Evolutionary conservation across 2,888 invertebrate genomes (phyloP), one percentile per base, ranked within the genome.

Genomic region (Hyles lineata): DNA sequence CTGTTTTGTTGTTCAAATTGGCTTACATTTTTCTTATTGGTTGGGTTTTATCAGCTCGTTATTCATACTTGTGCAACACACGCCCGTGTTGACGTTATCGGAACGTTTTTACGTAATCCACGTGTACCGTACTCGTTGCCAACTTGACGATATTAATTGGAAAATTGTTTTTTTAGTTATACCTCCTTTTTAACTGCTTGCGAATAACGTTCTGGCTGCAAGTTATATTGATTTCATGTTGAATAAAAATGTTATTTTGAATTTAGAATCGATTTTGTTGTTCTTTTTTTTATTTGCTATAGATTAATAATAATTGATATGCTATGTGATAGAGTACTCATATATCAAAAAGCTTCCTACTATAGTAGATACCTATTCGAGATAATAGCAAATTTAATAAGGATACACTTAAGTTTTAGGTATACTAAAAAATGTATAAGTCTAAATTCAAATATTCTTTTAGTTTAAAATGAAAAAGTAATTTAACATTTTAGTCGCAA

Each of bases 31-130:
- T 72, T 63, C 72, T 55, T 70, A 72, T 70, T 72, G 59, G 60
- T 21, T 25, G n/a, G 60, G 43, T 50, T 76, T 81, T 79, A 80
- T 80, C 81, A 72, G 52, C 72, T 71, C 74, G 76, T 78, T 79
- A 78, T 75, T 78, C 76, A 78, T 74, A 72, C 74, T 79, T 79
- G 76, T 76, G 75, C 74, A 76, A 74, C 75, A 75, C 72, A 76
- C 77, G 74, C 76, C 70, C 60, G 35, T 72, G 74, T 79, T 81
- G 80, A 80, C 80, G 77, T 60, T 55, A 67, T 67, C 67, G 70
- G 70, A 73, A 29, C 55, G 52, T 73, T 78, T 77, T 78, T 78
- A 76, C 77, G 76, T 78, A 79, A 80, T 73, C 52, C 60, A 62
- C 72, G 43, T 72, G 35, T 67, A 62, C 62, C 60, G 73, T 71